Base-by-base conservation (phyloP, 2,888 invertebrate genomes). In the Andrena hattorfiana region DNA sequence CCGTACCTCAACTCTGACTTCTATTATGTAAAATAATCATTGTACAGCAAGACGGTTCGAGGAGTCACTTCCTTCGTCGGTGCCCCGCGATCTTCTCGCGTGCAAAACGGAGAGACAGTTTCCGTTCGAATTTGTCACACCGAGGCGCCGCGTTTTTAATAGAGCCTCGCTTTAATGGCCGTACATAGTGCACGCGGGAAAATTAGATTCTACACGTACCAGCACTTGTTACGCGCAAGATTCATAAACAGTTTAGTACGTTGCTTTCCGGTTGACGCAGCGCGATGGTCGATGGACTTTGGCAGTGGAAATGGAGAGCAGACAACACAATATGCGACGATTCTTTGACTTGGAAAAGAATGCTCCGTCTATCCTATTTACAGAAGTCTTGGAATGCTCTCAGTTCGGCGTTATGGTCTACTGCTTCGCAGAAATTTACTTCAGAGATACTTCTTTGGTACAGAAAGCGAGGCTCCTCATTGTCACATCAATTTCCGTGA, bases 1-100 rank as follows among this genome's bases (percentile, higher is more conserved):
- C 66, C 66, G 49, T 66, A 35, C 59, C 49, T 49, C 70, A 70
- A 64, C 66, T 54, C 32, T 20, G n/a, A 28, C 51, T 48, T 30
- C 49, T 42, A 13, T n/a, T 49, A 51, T 48, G 16, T 13, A 26
- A 26, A 7, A 59, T 42, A 4, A 13, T 28, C 48, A 48, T 26
- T 48, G 26, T 23, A 16, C 26, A 42, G 35, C 63, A 35, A 63
- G 63, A 2, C 13, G 20, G 13, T 30, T n/a, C 5, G 42, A 42
- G 42, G 42, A 42, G 42, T 42, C 23, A 26, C 26, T 64, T 23
- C 56, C 56, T 20, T 16, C 26, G 64, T 23, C 35, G 16, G 16
- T 20, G 26, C 72, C 63, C 62, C 48, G 62, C 26, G 13, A 42
- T 35, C 48, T 42, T 30, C 63, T 75, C 48, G 32, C 26, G 32